phyloP scores from a whole-genome alignment of 2,888 invertebrate species.

The Cataglyphis livida region DNA sequence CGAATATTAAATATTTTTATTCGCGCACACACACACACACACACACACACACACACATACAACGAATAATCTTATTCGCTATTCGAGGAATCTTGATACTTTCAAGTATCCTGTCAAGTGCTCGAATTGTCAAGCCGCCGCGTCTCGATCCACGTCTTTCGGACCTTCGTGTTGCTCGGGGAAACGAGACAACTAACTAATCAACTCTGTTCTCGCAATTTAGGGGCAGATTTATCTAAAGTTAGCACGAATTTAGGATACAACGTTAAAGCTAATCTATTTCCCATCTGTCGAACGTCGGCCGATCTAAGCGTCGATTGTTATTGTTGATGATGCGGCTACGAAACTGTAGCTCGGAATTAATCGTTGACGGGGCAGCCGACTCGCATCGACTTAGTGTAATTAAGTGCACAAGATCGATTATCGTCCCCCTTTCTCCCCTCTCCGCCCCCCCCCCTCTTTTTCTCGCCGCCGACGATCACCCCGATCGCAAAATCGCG shows the following conservation, averaged over 20 bases:
- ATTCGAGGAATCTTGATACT: background rate
- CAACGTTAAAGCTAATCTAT: constrained; percentile 60
- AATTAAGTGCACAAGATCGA: constrained; percentile 43
- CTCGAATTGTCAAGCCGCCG: background rate
- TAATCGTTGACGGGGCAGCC: constrained; percentile 35
- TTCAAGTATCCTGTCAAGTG: background rate
- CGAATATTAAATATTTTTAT: constrained; percentile 47
- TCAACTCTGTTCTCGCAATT: constrained; percentile 64
- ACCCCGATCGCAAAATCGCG: constrained; percentile 44
- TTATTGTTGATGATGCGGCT: constrained; percentile 60
- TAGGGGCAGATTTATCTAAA: constrained; percentile 68
- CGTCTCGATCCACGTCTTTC: background rate
- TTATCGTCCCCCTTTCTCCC: background rate
- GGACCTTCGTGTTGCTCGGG: constrained; percentile 7
- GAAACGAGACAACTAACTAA: constrained; percentile 48
- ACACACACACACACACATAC: background rate
- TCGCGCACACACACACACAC: constrained; percentile 9
- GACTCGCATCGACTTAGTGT: constrained; percentile 41
- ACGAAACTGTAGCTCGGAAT: constrained; percentile 55
- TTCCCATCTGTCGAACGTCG: constrained; percentile 60
- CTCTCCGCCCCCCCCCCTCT: too few species aligned
- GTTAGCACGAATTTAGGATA: constrained; percentile 67
- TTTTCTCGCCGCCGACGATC: constrained; percentile 28
- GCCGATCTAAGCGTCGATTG: constrained; percentile 63
- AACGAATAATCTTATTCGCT: constrained; percentile 30